A percentile compares a stretch with the other conserved stretches of the same genome.
Evolutionary conservation across 2,888 invertebrate genomes (phyloP).

Genomic region (Drosophila suboccidentalis): DNA sequence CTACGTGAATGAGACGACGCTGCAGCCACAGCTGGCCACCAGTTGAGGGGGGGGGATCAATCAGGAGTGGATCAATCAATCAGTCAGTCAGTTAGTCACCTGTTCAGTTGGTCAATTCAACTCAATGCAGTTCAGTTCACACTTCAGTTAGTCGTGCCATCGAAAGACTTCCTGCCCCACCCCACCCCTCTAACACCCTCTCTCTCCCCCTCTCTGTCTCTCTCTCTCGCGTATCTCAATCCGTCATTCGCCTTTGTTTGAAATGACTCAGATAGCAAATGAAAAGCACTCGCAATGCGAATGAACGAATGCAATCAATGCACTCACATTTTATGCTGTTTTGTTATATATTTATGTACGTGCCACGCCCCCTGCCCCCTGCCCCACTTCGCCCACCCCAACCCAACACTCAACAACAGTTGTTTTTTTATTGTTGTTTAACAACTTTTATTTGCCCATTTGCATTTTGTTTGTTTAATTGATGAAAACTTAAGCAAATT

Average conservation of each 20-base stretch:
- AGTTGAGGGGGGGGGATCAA: conserved; percentile 30
- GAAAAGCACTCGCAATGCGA: conserved; percentile 21
- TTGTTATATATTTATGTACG: conserved; percentile 3
- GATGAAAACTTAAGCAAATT: conserved; percentile 58
- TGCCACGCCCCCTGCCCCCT: conserved; percentile 5
- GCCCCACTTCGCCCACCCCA: not conserved
- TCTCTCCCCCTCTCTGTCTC: not conserved
- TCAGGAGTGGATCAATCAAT: not conserved
- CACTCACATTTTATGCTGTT: conserved; percentile 17
- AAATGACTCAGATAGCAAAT: conserved; percentile 31
- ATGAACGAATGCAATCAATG: conserved; percentile 19
- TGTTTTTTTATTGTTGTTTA: conserved; percentile 4
- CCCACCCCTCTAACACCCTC: not conserved
- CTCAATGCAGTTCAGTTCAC: conserved; percentile 21
- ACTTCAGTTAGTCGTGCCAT: conserved; percentile 46
- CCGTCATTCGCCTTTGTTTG: conserved; percentile 4
- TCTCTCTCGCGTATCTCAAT: not conserved
- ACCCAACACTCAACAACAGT: not conserved
- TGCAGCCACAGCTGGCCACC: conserved; percentile 47
- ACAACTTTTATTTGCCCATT: conserved; percentile 5
- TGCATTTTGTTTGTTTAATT: conserved; percentile 68
- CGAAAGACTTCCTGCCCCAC: conserved; percentile 15
- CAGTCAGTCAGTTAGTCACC: conserved; percentile 22
- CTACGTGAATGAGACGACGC: conserved; percentile 72
- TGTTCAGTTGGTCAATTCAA: conserved; percentile 27